Evolutionary conservation across 2,113 vertebrate genomes (phyloP).

Genomic region (Brachyhypopomus gauderio): DNA sequence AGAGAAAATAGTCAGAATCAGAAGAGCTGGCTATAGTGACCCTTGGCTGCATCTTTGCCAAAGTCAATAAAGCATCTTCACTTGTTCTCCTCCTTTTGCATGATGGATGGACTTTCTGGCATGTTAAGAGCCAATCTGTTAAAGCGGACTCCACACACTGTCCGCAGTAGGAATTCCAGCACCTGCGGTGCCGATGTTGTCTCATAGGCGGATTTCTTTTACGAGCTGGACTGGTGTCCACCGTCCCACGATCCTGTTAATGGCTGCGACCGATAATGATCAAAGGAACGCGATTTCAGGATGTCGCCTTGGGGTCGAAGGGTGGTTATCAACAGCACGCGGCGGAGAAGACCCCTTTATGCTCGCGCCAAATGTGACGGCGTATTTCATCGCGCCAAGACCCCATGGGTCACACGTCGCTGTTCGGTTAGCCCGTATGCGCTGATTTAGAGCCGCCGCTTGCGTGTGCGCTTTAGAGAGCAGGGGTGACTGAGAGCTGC

Average conservation of each 20-base stretch:
- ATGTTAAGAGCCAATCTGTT: slow-evolving; percentile 49
- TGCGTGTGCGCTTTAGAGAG: slow-evolving; percentile 24
- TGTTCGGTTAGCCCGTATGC: slow-evolving; percentile 18
- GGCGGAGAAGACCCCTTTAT: slow-evolving; percentile 17
- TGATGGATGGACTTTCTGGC: slow-evolving; percentile 49
- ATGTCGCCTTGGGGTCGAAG: neutral
- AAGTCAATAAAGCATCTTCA: slow-evolving; percentile 53
- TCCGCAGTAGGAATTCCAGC: slow-evolving; percentile 40
- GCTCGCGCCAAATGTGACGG: slow-evolving; percentile 28
- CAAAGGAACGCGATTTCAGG: slow-evolving; percentile 10
- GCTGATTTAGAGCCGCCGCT: slow-evolving; percentile 45
- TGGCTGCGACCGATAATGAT: slow-evolving; percentile 5
- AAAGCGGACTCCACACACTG: slow-evolving; percentile 49
- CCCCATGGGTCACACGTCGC: slow-evolving; percentile 41
- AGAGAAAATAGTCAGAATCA: slow-evolving; percentile 37
- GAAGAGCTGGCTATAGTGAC: slow-evolving; percentile 43
- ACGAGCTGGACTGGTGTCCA: neutral
- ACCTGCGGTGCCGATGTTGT: slow-evolving; percentile 23
- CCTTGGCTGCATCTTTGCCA: slow-evolving; percentile 49
- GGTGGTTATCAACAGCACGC: neutral
- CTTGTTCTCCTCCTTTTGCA: slow-evolving; percentile 37
- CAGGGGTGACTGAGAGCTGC: slow-evolving; percentile 27
- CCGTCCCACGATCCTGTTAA: neutral
- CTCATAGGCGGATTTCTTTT: slow-evolving; percentile 30
- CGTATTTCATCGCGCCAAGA: slow-evolving; percentile 34